Evolutionary conservation across 23 tunicate species (phyloP).

Genomic region (Phallusia fumigata): DNA sequence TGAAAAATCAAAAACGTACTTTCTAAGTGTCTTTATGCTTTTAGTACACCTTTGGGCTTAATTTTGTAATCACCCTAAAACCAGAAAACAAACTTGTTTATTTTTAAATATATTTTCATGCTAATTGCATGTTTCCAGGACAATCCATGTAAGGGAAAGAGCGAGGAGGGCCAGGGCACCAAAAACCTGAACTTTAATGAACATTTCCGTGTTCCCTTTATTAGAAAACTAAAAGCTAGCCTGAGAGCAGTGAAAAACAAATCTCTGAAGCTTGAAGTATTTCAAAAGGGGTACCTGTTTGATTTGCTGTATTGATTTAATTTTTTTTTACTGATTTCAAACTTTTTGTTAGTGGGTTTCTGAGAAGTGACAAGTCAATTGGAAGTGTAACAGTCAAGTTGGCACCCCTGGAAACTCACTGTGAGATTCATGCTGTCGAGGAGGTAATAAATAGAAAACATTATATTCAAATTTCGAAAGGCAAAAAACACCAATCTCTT

Average conservation of each 20-base stretch:
- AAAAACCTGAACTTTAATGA: conserved; percentile 39
- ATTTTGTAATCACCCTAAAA: too few relatives aligned
- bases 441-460: conserved; percentile 54
- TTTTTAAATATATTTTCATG: too few relatives aligned
- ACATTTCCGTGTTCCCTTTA: conserved; percentile 76
- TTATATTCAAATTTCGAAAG: background rate
- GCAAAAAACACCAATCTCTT: background rate
- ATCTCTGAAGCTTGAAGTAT: conserved; percentile 58
- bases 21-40: background rate
- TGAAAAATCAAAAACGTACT: background rate
- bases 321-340: background rate
- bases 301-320: background rate
- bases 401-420: conserved; percentile 54
- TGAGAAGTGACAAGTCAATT: conserved; percentile 73
- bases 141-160: conserved; percentile 71
- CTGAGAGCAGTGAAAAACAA: conserved; percentile 82
- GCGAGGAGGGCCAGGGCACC: conserved; percentile 53
- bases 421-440: conserved; percentile 81
- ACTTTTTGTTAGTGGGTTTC: conserved; percentile 63
- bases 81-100: too few relatives aligned
- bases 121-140: conserved; percentile 35
- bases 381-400: conserved; percentile 57
- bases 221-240: conserved; percentile 51
- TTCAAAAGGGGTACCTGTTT: conserved; percentile 73
- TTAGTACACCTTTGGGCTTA: background rate